Percentiles rank a stretch among this genome's conserved stretches.
Evolutionary conservation across 1,140 invertebrate genomes (phyloP).

Genomic region (Zaprionus taronus): DNA sequence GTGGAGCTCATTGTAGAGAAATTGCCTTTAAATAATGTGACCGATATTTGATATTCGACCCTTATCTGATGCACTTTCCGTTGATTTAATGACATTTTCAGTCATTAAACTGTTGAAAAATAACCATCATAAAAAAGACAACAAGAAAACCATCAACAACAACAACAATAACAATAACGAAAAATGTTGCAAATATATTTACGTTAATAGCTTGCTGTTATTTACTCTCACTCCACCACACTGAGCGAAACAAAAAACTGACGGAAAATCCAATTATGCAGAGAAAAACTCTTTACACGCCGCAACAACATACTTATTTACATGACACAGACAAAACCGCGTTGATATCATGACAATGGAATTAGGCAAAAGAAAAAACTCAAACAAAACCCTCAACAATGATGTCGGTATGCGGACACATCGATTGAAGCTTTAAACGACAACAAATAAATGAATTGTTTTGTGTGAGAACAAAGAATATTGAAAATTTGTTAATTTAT

Average conservation of each 20-base stretch:
- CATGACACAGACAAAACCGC: constrained; percentile 49
- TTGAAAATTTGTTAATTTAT: neutral
- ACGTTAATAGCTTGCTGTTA: constrained; percentile 37
- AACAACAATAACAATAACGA: constrained; percentile 1
- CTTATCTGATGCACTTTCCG: constrained; percentile 37
- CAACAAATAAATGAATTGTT: neutral
- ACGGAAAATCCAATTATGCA: constrained; percentile 23
- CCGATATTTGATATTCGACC: constrained; percentile 50
- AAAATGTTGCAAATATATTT: constrained; percentile 35
- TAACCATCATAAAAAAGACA: constrained; percentile 40
- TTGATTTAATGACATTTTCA: constrained; percentile 49
- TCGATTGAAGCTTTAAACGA: neutral
- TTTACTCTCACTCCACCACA: constrained; percentile 22
- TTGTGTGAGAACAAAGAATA: neutral
- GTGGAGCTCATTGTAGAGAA: constrained; percentile 10
- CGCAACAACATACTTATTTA: constrained; percentile 46
- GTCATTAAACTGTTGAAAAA: constrained; percentile 59
- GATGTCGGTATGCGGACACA: neutral
- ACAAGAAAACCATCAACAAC: constrained; percentile 32
- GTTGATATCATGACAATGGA: constrained; percentile 40
- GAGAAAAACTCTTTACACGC: constrained; percentile 40
- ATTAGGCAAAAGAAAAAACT: constrained; percentile 31
- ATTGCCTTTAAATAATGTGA: constrained; percentile 52
- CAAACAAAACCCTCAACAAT: constrained; percentile 2
- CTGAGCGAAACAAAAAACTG: constrained; percentile 13